Percentiles rank a stretch among this genome's conserved stretches.
These are phyloP conservation scores for Dioctria rufipes DNA, from an alignment of 2,888 invertebrate genomes.

Conservation along the genomic window DNA sequence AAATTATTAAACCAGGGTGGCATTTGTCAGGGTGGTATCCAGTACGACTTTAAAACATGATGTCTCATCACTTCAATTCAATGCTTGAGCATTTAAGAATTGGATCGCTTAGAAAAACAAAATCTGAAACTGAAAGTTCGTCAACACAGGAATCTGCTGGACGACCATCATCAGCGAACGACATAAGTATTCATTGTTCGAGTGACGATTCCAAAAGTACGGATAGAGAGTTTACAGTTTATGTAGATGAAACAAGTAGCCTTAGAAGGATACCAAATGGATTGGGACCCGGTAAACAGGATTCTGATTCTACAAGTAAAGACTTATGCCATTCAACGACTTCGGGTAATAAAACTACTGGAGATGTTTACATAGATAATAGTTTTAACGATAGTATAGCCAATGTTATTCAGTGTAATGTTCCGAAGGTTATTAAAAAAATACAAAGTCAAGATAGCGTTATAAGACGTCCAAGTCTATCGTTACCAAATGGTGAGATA, in stretches of 20 bases:
- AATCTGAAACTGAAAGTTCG: constrained; percentile 59
- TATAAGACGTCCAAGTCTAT: constrained; percentile 56
- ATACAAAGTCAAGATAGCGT: constrained; percentile 45
- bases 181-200: neutral
- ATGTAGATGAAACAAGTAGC: constrained; percentile 8
- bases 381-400: constrained; percentile 5
- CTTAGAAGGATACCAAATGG: constrained; percentile 22
- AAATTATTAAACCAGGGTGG: too few species aligned
- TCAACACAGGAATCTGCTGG: neutral
- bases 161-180: neutral
- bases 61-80: constrained; percentile 70
- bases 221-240: constrained; percentile 23
- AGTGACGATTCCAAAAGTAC: constrained; percentile 6
- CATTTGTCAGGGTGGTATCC: neutral
- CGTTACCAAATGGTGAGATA: constrained; percentile 57
- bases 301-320: neutral
- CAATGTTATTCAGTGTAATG: constrained; percentile 4
- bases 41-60: constrained; percentile 61
- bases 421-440: constrained; percentile 18
- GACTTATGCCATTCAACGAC: neutral
- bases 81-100: constrained; percentile 70
- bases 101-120: constrained; percentile 61
- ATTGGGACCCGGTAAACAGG: neutral
- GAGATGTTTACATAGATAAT: constrained; percentile 2
- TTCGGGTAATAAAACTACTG: neutral